Base-by-base conservation (phyloP, 2,888 invertebrate genomes). In the Cephonodes hylas region DNA sequence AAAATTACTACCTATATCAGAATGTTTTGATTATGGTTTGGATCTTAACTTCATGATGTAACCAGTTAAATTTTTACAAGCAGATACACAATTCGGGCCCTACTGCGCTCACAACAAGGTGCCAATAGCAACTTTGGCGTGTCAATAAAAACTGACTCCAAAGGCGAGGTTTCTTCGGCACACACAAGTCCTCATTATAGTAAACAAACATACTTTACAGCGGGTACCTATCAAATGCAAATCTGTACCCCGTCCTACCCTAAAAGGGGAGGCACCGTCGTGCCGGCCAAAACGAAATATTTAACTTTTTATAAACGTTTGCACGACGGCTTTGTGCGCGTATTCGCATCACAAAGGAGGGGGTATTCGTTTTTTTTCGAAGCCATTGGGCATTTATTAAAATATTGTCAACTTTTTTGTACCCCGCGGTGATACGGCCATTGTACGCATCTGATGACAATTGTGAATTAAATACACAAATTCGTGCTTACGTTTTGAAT, bases 261-360 rank as follows among this genome's bases (percentile, higher is more conserved):
- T 72, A 73, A 75, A 76, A 72, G 76, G 72, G 58, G 38, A 72
- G 63, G 71, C 64, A 74, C 72, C 75, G 69, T 72, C 74, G 76
- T 72, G 74, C 72, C 65, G 72, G 72, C 31, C 72, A 75, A 77
- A 77, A 74, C 71, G 72, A 73, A 84, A 82, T 80, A 76, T 75
- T 81, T 79, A 84, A 83, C 81, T 85, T 88, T 85, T 80, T 80
- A 83, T 83, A 82, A 85, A 84, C 80, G 82, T 87, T 85, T 83
- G 81, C 80, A 80, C 82, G 83, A 83, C 80, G 76, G 80, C 84
- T 85, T 86, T 86, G 88, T 86, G 76, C 76, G 38, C 73, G 76
- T 75, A 67, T 63, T 81, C 83, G 83, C 79, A 80, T 83, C 75
- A 84, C 83, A 84, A 85, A 81, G 75, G 77, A 78, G 76, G 75